Evolutionary conservation across 1,140 invertebrate genomes (phyloP).

Genomic region (Anastrepha obliqua): DNA sequence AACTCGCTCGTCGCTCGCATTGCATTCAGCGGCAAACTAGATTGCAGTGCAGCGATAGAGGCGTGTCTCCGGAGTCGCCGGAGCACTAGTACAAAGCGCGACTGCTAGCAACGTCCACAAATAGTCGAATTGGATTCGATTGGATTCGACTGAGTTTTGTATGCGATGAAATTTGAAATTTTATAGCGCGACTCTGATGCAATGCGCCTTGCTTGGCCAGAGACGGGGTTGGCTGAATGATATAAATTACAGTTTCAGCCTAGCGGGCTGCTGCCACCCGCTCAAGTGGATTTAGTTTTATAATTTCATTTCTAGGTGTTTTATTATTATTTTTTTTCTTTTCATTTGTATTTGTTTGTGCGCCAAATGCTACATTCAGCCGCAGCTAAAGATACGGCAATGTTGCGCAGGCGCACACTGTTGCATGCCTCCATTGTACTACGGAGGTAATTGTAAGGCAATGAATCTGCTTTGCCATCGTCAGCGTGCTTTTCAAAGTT

Average conservation of each 20-base stretch:
- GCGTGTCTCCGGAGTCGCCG: conserved; percentile 15
- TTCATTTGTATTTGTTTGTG: not conserved
- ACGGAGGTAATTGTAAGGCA: conserved; percentile 20
- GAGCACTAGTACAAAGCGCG: not conserved
- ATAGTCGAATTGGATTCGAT: conserved; percentile 1
- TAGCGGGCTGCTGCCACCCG: conserved; percentile 30
- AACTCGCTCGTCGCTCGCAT: conserved; percentile 20
- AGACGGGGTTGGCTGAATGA: conserved; percentile 24
- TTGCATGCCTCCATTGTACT: not conserved
- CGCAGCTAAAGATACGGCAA: not conserved
- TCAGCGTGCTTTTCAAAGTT: not conserved
- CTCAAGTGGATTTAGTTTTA: conserved; percentile 13
- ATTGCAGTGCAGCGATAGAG: conserved; percentile 29
- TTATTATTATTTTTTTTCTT: not conserved
- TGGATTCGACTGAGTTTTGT: not conserved
- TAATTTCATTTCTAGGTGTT: not conserved
- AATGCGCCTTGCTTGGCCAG: not conserved
- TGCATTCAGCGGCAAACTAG: not conserved
- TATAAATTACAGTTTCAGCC: conserved; percentile 49
- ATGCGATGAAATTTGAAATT: conserved; percentile 28
- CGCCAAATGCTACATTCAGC: not conserved
- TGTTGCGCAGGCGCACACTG: conserved; percentile 20
- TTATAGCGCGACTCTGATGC: conserved; percentile 8
- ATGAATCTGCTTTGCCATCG: not conserved
- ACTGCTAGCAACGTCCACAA: not conserved